Percentiles rank a stretch among this genome's conserved stretches.
Evolutionary conservation across 2,113 vertebrate species (phyloP).

Genomic region (Oreamnos americanus): DNA sequence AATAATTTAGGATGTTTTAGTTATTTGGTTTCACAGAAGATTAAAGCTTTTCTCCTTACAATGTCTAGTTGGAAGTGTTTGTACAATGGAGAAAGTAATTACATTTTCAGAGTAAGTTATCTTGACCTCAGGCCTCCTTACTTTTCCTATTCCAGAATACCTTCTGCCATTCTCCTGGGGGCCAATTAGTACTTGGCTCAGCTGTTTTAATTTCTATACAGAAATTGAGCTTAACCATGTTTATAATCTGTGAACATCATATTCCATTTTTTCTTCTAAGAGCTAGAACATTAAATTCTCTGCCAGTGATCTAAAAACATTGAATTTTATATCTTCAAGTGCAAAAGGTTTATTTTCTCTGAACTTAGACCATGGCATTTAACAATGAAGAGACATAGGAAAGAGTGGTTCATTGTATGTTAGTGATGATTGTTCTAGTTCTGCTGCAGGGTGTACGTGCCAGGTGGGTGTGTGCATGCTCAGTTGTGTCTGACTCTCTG

Average conservation of each 20-base stretch:
- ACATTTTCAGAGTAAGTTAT: not conserved
- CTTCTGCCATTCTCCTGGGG: constrained; percentile 15
- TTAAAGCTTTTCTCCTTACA: constrained; percentile 10
- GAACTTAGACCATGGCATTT: not conserved
- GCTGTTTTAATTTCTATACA: constrained; percentile 4
- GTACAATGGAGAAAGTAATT: not conserved
- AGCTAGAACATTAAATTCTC: constrained; percentile 37
- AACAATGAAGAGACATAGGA: not conserved
- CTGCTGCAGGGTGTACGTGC: not conserved
- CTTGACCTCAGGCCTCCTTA: not conserved
- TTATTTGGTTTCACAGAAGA: constrained; percentile 33
- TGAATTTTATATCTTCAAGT: not conserved
- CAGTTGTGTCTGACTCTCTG: not conserved
- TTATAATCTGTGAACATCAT: constrained; percentile 46
- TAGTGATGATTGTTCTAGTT: constrained; percentile 34
- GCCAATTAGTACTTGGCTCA: constrained; percentile 31
- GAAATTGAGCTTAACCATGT: constrained; percentile 39
- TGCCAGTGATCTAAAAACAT: constrained; percentile 16
- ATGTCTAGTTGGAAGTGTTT: constrained; percentile 9
- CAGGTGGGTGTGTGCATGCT: not conserved
- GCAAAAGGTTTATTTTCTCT: not conserved
- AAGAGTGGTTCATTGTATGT: not conserved
- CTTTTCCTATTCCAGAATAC: not conserved
- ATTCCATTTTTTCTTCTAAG: constrained; percentile 8
- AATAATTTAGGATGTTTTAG: constrained; percentile 56